A percentile compares a stretch with the other conserved stretches of the same genome.
Conservation (phyloP, 2,888 invertebrate genomes). For the Lamproptera curius region DNA sequence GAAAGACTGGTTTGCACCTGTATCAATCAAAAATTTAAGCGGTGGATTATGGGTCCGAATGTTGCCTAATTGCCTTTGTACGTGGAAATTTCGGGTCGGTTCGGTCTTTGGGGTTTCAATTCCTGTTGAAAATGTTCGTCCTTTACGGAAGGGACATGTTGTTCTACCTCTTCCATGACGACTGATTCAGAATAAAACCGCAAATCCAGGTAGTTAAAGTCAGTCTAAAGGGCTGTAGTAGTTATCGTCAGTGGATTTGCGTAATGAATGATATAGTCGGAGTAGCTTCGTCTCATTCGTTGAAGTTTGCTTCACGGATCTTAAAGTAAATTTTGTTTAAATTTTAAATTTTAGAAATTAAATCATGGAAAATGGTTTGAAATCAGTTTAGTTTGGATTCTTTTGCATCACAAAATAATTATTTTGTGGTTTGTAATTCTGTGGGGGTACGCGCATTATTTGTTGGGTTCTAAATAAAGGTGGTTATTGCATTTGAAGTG, state of each 20-base stretch:
- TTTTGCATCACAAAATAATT: neutral
- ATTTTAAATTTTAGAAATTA: neutral
- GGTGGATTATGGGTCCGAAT: neutral
- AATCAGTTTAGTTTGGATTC: neutral
- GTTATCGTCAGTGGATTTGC: neutral
- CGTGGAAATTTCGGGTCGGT: neutral
- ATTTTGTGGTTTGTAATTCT: neutral
- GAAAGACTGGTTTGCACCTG: neutral
- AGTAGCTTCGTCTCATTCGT: neutral
- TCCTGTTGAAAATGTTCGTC: neutral
- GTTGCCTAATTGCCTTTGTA: neutral
- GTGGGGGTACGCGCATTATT: neutral
- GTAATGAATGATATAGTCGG: neutral
- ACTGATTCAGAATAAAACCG: neutral
- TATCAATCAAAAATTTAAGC: neutral
- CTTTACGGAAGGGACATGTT: neutral
- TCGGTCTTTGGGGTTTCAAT: neutral
- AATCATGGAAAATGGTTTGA: too few relatives aligned
- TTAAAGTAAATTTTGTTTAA: neutral
- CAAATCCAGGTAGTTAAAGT: neutral
- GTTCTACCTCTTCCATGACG: neutral
- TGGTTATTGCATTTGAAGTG: neutral
- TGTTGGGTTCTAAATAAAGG: neutral
- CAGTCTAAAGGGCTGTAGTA: neutral
- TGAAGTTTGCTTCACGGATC: conserved; percentile 7